Base-by-base conservation (phyloP, 1,140 invertebrate genomes). In the Drosophila hydei region DNA sequence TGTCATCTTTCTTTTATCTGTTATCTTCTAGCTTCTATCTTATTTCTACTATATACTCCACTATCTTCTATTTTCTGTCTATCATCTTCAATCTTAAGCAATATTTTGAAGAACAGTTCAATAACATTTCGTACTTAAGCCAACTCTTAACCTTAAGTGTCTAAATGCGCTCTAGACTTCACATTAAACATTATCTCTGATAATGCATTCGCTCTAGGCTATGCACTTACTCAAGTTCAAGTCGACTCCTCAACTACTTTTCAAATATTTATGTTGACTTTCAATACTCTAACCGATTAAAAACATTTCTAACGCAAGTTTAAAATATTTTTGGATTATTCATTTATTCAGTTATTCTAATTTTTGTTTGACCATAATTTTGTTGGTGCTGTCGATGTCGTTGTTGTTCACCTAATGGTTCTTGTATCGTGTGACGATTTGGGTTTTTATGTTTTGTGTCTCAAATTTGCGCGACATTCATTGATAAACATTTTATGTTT, bases 401-500 rank as follows among this genome's bases (percentile, higher is more conserved):
- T 30, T 8, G 38, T 11, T 40, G 12, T 40, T 42, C 45, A 47
- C 45, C 43, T 59, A 36, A 60, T 59, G 75, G 38, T 33, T 54
- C 48, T 56, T 61, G 69, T 65, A 51, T 76, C 60, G 42, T 50
- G 54, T 71, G 61, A 67, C 71, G 42, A 52, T 70, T 42, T 38
- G n/a, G 19, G 16, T 38, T 47, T 58, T 40, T 62, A 6, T 42
- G 14, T 19, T 19, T 51, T 14, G 14, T 11, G 51, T 47, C 42
- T 40, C 18, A 18, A 42, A 52, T 59, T 67, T 56, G 70, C 43
- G 19, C 36, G 38, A 38, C 27, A 75, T 43, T 70, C 52, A 75
- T 70, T 75, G 64, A 77, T 64, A 72, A 48, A 59, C 56, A 59
- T 79, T 67, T 14, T 42, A 6, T 16, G 9, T 42, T 42, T 18